Evolutionary conservation across 30 jellyfish, hydroid and myxozoan species (phyloP).

Genomic region (Aurelia aurita): DNA sequence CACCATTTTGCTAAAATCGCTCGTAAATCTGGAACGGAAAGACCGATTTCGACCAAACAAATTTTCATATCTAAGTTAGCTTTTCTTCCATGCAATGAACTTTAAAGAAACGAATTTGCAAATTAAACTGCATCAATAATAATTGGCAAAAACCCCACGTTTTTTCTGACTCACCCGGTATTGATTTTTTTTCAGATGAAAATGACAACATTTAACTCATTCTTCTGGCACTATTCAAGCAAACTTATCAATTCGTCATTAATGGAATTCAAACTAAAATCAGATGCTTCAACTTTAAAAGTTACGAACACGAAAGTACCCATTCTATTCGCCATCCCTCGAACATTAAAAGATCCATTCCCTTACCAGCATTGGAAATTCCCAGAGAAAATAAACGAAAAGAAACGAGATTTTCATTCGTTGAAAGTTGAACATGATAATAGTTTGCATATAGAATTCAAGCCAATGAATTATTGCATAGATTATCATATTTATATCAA

Average conservation of each 20-base stretch:
- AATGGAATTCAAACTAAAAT: slow-evolving; percentile 22
- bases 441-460: slow-evolving; percentile 45
- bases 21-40: too few relatives aligned
- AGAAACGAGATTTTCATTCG: slow-evolving; percentile 19
- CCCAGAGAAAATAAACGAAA: slow-evolving; percentile 22
- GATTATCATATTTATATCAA: slow-evolving; percentile 47
- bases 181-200: slow-evolving; percentile 16
- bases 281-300: slow-evolving; percentile 6
- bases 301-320: slow-evolving; percentile 50
- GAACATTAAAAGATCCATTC: slow-evolving; percentile 20
- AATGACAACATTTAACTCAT: slow-evolving; percentile 32
- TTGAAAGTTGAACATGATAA: slow-evolving; percentile 44
- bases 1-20: too few relatives aligned
- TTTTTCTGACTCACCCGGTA: too few relatives aligned
- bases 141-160: too few relatives aligned
- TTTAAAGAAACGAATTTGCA: too few relatives aligned
- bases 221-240: slow-evolving; percentile 59
- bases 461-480: slow-evolving; percentile 54
- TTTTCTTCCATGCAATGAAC: too few relatives aligned
- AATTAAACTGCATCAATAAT: too few relatives aligned
- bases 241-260: slow-evolving; percentile 56
- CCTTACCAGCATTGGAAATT: slow-evolving; percentile 29
- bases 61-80: too few relatives aligned
- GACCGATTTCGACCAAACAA: too few relatives aligned
- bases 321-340: slow-evolving; percentile 27